Conservation (phyloP, 2,888 invertebrate genomes). For the Erebia ligea region DNA sequence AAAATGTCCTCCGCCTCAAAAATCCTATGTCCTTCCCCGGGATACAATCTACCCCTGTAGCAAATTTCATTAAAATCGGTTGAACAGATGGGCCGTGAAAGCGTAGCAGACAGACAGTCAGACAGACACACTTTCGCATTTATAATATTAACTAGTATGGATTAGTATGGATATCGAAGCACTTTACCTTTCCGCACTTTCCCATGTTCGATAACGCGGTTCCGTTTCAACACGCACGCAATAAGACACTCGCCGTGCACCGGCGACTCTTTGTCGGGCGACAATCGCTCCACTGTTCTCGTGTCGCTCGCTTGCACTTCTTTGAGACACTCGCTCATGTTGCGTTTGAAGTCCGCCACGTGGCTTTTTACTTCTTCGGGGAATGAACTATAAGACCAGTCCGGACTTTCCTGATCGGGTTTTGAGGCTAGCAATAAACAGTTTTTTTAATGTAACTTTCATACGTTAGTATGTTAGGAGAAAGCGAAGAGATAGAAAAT, state of each 20-base stretch:
- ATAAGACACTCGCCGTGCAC: conserved; percentile 74
- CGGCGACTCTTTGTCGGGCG: conserved; percentile 68
- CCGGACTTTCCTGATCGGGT: conserved; percentile 47
- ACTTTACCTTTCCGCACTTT: conserved; percentile 74
- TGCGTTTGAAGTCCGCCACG: conserved; percentile 66
- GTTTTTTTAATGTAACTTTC: too few relatives aligned
- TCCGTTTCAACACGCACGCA: conserved; percentile 72
- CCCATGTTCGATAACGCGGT: conserved; percentile 64
- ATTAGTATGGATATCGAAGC: too few relatives aligned
- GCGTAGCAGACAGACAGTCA: too few relatives aligned
- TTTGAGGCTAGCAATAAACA: conserved; percentile 1
- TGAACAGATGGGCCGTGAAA: too few relatives aligned
- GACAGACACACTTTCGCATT: too few relatives aligned
- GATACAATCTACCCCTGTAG: too few relatives aligned
- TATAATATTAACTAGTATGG: too few relatives aligned
- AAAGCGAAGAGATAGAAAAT: too few relatives aligned
- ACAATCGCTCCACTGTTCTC: conserved; percentile 59
- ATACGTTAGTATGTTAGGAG: too few relatives aligned
- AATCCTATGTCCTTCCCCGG: too few relatives aligned
- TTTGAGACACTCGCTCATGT: conserved; percentile 73
- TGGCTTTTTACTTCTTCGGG: conserved; percentile 60
- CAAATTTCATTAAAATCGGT: too few relatives aligned
- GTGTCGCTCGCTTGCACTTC: conserved; percentile 68
- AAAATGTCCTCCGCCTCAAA: too few relatives aligned
- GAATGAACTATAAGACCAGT: conserved; percentile 81